Conservation (phyloP, 2,113 vertebrate species). For the Pangasianodon hypophthalmus region DNA sequence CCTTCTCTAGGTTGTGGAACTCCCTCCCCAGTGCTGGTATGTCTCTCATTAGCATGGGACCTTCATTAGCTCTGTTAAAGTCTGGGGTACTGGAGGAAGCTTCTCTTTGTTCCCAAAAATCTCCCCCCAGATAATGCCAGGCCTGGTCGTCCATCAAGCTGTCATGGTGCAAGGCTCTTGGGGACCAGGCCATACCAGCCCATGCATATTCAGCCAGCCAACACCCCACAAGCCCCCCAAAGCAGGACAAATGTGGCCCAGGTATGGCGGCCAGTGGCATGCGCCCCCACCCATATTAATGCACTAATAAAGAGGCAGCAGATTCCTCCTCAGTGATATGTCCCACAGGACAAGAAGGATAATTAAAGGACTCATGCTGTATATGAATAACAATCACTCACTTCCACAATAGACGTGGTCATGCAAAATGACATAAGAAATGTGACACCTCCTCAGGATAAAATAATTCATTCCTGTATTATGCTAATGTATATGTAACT, state of each 20-base stretch:
- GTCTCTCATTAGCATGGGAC: constrained; percentile 58
- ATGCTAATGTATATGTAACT: constrained; percentile 17
- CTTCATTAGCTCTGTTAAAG: constrained; percentile 65
- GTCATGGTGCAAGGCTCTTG: constrained; percentile 60
- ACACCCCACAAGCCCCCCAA: constrained; percentile 59
- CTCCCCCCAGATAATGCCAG: constrained; percentile 69
- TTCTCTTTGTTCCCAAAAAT: constrained; percentile 57
- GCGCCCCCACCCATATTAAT: constrained; percentile 72
- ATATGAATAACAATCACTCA: constrained; percentile 73
- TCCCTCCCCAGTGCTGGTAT: constrained; percentile 56
- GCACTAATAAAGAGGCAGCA: constrained; percentile 78
- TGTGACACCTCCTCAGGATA: constrained; percentile 10
- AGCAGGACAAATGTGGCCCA: constrained; percentile 62
- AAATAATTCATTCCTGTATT: neutral
- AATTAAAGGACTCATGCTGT: constrained; percentile 77
- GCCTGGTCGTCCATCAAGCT: constrained; percentile 71
- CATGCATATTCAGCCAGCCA: constrained; percentile 73
- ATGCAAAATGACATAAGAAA: constrained; percentile 34
- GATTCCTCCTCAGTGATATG: constrained; percentile 72
- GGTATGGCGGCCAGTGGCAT: constrained; percentile 61
- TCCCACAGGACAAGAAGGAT: constrained; percentile 64
- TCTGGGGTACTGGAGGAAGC: constrained; percentile 35
- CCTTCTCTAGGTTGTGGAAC: constrained; percentile 41
- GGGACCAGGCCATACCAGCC: constrained; percentile 53
- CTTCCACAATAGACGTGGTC: constrained; percentile 58